A percentile compares a stretch with the other conserved stretches of the same genome.
phyloP scores from a whole-genome alignment of 2,888 invertebrate species.

The Empis stercorea region DNA sequence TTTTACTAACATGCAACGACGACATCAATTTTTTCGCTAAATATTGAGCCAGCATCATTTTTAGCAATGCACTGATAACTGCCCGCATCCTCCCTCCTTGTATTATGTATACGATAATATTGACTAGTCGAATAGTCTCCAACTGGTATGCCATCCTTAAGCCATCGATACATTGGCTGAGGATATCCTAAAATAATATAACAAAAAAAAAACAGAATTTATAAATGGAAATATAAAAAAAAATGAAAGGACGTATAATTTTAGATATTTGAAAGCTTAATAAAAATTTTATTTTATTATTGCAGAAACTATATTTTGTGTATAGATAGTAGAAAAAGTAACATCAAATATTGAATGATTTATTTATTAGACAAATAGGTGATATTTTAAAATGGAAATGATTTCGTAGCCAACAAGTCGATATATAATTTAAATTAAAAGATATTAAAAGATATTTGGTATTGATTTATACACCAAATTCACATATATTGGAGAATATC shows the following conservation, averaged over 20 bases:
- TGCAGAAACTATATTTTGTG: no score
- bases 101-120: slow-evolving; percentile 71
- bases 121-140: slow-evolving; percentile 70
- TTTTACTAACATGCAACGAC: slow-evolving; percentile 78
- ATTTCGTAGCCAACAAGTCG: no score
- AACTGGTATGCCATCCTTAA: slow-evolving; percentile 70
- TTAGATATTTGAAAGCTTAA: no score
- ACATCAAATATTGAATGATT: no score
- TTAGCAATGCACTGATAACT: slow-evolving; percentile 85
- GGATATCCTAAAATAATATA: slow-evolving; percentile 55
- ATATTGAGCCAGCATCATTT: slow-evolving; percentile 83
- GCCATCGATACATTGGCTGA: slow-evolving; percentile 85
- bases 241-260: not conserved
- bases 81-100: slow-evolving; percentile 72
- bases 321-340: no score
- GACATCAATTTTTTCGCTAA: slow-evolving; percentile 81
- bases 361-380: no score
- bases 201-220: not conserved
- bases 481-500: no score
- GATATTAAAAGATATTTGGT: no score
- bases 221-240: not conserved
- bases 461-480: no score
- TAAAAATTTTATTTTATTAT: no score
- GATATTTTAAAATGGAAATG: no score
- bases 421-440: no score